Conservation (phyloP, 2,888 invertebrate species). For the Netelia melanura region DNA sequence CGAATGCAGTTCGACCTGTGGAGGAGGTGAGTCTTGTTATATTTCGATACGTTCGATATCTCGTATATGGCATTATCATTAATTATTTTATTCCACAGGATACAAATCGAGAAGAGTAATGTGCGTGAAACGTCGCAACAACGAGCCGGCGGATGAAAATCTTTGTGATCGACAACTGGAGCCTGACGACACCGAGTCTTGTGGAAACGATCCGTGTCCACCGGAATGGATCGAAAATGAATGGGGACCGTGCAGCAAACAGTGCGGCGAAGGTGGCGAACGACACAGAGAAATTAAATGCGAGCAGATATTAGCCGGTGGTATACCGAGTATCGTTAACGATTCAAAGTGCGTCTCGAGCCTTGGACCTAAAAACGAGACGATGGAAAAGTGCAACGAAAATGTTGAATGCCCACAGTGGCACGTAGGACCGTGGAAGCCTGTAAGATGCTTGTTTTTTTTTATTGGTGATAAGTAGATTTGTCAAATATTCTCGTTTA, state of each 20-base stretch:
- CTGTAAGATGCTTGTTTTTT: conserved; percentile 86
- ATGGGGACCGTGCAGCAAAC: conserved; percentile 94
- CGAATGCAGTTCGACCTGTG: conserved; percentile 94
- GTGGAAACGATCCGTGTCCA: conserved; percentile 91
- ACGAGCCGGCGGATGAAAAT: conserved; percentile 89
- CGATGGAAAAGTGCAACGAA: conserved; percentile 90
- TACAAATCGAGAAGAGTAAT: conserved; percentile 91
- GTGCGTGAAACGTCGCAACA: conserved; percentile 91
- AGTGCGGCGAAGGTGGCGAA: conserved; percentile 92
- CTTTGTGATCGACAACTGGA: conserved; percentile 92
- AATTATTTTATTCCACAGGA: conserved; percentile 85
- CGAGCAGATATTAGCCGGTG: conserved; percentile 91
- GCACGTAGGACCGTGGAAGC: conserved; percentile 96
- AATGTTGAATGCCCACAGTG: conserved; percentile 93
- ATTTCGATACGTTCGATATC: background rate
- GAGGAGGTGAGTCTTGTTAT: conserved; percentile 89
- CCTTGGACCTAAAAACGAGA: conserved; percentile 89
- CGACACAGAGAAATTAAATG: conserved; percentile 92
- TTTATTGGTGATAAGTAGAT: background rate
- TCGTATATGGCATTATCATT: background rate
- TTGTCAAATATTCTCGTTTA: background rate
- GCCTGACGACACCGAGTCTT: conserved; percentile 90
- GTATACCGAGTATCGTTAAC: conserved; percentile 89
- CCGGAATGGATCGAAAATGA: conserved; percentile 92
- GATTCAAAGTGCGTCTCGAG: conserved; percentile 90